These are phyloP conservation scores for Bedellia somnulentella DNA, from an alignment of 2,888 invertebrate species.

Conservation along the genomic window DNA sequence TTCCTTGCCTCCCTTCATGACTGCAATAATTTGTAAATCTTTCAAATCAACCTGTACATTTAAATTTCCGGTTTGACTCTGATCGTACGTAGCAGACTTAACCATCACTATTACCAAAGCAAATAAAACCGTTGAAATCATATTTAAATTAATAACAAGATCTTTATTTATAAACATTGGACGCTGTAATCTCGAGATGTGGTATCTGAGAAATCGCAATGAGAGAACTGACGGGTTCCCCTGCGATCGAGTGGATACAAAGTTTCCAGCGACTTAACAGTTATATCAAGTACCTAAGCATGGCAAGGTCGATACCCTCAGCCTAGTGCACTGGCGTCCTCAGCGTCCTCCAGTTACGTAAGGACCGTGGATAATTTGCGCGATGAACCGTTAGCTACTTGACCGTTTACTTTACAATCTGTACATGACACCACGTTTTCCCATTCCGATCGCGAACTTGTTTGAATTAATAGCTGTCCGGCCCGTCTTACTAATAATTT, in stretches of 20 bases:
- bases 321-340: conserved; percentile 19
- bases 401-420: too few relatives aligned
- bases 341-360: conserved; percentile 37
- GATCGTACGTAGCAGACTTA: conserved; percentile 53
- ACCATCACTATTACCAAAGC: conserved; percentile 17
- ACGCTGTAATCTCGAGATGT: background rate
- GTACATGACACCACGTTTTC: too few relatives aligned
- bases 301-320: conserved; percentile 55
- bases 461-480: too few relatives aligned
- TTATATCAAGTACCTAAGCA: conserved; percentile 45
- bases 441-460: too few relatives aligned
- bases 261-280: conserved; percentile 57
- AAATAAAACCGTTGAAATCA: too few relatives aligned
- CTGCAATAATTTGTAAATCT: conserved; percentile 73
- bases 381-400: conserved; percentile 6
- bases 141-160: too few relatives aligned
- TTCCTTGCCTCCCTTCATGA: conserved; percentile 63
- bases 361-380: conserved; percentile 26
- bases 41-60: conserved; percentile 81
- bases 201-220: conserved; percentile 3
- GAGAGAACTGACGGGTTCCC: conserved; percentile 1
- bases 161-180: background rate
- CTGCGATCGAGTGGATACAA: conserved; percentile 32
- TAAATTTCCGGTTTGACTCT: conserved; percentile 76
- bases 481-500: too few relatives aligned